A percentile compares a stretch with the other conserved stretches of the same genome.
Conservation (phyloP, 2,797 vertebrate genomes). For the Thalassophryne amazonica region DNA sequence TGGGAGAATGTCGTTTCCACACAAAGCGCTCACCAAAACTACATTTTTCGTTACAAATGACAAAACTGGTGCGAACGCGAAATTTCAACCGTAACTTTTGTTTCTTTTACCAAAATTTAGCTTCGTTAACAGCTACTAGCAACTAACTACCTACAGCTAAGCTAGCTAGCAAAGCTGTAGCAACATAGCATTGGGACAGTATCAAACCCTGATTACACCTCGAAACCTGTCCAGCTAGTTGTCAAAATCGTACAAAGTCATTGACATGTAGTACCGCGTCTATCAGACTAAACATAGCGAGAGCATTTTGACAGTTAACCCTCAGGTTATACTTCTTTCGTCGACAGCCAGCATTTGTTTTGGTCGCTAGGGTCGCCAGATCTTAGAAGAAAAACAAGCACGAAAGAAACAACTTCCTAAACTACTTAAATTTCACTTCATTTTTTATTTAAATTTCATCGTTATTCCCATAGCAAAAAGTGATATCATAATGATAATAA, state of each 20-base stretch:
- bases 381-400: no score
- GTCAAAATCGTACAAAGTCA: not conserved
- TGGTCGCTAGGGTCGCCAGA: no score
- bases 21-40: not conserved
- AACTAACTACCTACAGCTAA: not conserved
- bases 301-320: not conserved
- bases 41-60: conserved; percentile 4
- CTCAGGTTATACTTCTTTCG: conserved; percentile 7
- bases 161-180: conserved; percentile 30
- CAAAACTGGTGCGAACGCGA: not conserved
- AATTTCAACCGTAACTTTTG: not conserved
- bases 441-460: no score
- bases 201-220: conserved; percentile 18
- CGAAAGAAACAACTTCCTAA: no score
- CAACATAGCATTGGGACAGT: conserved; percentile 8
- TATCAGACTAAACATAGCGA: not conserved
- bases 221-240: not conserved
- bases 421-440: no score
- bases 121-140: conserved; percentile 11
- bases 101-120: not conserved
- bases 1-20: not conserved
- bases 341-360: conserved; percentile 66
- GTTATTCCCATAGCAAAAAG: no score
- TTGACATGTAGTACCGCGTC: not conserved
- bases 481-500: no score